phyloP scores from a whole-genome alignment of 2,888 invertebrate species.

The Hirtodrosophila duncani region DNA sequence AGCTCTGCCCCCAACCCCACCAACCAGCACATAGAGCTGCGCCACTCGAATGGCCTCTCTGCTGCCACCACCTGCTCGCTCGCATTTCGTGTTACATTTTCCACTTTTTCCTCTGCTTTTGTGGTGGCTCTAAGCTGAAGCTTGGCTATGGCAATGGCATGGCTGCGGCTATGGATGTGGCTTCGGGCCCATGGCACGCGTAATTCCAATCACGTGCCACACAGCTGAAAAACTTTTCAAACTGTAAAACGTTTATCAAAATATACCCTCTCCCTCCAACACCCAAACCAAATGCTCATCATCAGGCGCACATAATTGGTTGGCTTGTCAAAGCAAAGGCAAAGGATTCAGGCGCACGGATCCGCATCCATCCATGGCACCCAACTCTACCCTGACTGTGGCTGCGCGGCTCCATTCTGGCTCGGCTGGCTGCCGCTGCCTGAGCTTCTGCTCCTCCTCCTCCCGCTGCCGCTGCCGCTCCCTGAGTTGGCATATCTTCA shows the following conservation, averaged over 20 bases:
- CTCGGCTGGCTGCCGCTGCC: slow-evolving; percentile 1
- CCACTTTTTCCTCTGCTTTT: slow-evolving; percentile 26
- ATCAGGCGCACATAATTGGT: slow-evolving; percentile 63
- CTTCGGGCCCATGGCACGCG: slow-evolving; percentile 49
- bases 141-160: background rate
- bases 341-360: slow-evolving; percentile 44
- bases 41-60: background rate
- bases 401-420: too few relatives aligned
- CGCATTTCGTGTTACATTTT: slow-evolving; percentile 42
- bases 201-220: slow-evolving; percentile 70
- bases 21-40: background rate
- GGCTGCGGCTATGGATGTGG: slow-evolving; percentile 6
- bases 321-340: slow-evolving; percentile 48
- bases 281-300: slow-evolving; percentile 19
- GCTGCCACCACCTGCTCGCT: slow-evolving; percentile 14
- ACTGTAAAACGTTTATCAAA: slow-evolving; percentile 70
- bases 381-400: too few relatives aligned
- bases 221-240: slow-evolving; percentile 55
- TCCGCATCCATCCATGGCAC: slow-evolving; percentile 16
- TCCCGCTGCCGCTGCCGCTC: slow-evolving; percentile 21
- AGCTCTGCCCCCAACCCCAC: background rate
- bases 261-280: slow-evolving; percentile 17
- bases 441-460: slow-evolving; percentile 12
- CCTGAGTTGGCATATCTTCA: slow-evolving; percentile 50
- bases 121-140: slow-evolving; percentile 21